Conservation (phyloP, 2,888 invertebrate species). For the Tenthredo amoena region DNA sequence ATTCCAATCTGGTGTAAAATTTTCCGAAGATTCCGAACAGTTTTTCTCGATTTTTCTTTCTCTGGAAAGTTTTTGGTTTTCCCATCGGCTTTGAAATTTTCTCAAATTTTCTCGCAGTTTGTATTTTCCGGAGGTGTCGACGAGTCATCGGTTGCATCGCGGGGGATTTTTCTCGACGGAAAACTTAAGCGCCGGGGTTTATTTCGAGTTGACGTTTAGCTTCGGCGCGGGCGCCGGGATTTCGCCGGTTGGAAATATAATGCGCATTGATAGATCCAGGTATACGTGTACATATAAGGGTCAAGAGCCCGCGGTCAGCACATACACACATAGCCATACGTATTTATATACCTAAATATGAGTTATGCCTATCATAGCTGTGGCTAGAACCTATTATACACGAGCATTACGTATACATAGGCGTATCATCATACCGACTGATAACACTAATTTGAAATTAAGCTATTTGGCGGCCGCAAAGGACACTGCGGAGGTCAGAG, state of each 20-base stretch:
- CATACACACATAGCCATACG: background rate
- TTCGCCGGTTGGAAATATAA: background rate
- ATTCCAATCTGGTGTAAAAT: background rate
- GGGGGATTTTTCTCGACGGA: background rate
- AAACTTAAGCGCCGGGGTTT: background rate
- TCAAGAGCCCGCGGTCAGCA: background rate
- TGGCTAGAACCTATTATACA: slow-evolving; percentile 10
- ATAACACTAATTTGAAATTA: slow-evolving; percentile 44
- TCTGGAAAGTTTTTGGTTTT: background rate
- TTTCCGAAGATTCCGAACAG: background rate
- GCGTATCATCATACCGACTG: slow-evolving; percentile 31
- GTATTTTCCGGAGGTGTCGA: background rate
- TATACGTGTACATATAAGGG: background rate
- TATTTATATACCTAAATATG: slow-evolving; percentile 24
- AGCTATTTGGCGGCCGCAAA: slow-evolving; percentile 34
- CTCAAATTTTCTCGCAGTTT: background rate
- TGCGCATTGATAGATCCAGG: background rate
- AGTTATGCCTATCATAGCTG: slow-evolving; percentile 17
- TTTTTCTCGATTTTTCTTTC: background rate
- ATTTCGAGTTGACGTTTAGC: background rate
- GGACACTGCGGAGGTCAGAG: slow-evolving; percentile 33
- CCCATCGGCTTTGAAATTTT: background rate
- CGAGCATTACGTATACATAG: slow-evolving; percentile 10
- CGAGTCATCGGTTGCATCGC: background rate
- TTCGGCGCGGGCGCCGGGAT: background rate